Percentiles rank a stretch among this genome's conserved stretches.
These are phyloP conservation scores for Euproctis similis DNA, from an alignment of 2,888 invertebrate genomes.

Conservation along the genomic window DNA sequence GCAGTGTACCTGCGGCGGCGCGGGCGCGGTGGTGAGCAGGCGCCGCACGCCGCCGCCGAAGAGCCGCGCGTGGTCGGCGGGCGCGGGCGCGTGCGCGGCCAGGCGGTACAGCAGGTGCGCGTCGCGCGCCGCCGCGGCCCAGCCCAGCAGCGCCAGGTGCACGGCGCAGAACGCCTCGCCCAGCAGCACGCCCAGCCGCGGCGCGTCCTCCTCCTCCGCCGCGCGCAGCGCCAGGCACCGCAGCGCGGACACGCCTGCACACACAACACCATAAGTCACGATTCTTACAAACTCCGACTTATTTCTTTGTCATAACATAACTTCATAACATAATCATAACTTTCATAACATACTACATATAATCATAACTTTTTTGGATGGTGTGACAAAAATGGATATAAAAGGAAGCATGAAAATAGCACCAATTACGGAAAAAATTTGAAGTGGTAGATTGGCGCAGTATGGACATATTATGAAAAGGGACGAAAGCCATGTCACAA, in stretches of 20 bases:
- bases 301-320: too few relatives aligned
- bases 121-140: slow-evolving; percentile 94
- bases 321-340: too few relatives aligned
- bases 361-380: too few relatives aligned
- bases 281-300: too few relatives aligned
- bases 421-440: too few relatives aligned
- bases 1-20: slow-evolving; percentile 50
- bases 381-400: too few relatives aligned
- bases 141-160: slow-evolving; percentile 92
- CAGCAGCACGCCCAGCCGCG: slow-evolving; percentile 91
- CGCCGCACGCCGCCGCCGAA: slow-evolving; percentile 95
- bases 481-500: too few relatives aligned
- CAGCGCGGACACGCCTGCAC: slow-evolving; percentile 89
- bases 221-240: slow-evolving; percentile 93
- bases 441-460: too few relatives aligned
- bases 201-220: slow-evolving; percentile 95
- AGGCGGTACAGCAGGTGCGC: slow-evolving; percentile 93
- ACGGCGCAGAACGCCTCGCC: slow-evolving; percentile 96
- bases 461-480: too few relatives aligned
- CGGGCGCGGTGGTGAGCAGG: slow-evolving; percentile 85
- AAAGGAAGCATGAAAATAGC: too few relatives aligned
- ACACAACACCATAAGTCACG: not conserved
- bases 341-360: too few relatives aligned
- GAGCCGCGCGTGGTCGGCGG: slow-evolving; percentile 85
- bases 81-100: slow-evolving; percentile 86